These are phyloP conservation scores for Tipula lateralis DNA, from an alignment of 2,888 invertebrate species.

Conservation along the genomic window DNA sequence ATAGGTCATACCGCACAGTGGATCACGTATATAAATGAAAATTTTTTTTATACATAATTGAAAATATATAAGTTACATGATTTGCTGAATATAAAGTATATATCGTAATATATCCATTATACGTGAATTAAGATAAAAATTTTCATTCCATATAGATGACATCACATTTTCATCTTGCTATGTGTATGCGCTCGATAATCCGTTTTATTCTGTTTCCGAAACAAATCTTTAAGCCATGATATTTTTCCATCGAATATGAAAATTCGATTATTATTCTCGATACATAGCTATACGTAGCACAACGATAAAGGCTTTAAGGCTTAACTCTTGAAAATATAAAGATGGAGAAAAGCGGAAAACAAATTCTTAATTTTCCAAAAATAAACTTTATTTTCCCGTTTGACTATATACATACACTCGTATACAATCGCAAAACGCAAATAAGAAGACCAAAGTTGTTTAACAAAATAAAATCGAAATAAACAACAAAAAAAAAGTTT, in stretches of 20 bases:
- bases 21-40: constrained; percentile 2
- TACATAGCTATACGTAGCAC: neutral
- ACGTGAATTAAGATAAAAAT: constrained; percentile 5
- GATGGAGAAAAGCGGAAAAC: neutral
- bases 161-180: neutral
- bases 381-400: neutral
- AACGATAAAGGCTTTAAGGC: constrained; percentile 11
- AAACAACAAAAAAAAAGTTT: neutral
- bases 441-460: neutral
- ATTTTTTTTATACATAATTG: constrained; percentile 28
- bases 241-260: too few species aligned
- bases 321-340: neutral
- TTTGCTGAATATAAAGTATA: constrained; percentile 28
- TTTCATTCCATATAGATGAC: neutral
- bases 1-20: constrained; percentile 20
- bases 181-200: neutral
- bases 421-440: too few species aligned
- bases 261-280: constrained; percentile 11
- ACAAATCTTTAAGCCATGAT: too few species aligned
- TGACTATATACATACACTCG: too few species aligned
- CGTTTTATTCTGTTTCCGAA: neutral
- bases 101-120: constrained; percentile 26
- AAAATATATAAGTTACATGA: constrained; percentile 29
- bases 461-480: neutral
- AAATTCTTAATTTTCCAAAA: neutral